These are phyloP conservation scores for Chrysina gloriosa DNA, from an alignment of 2,888 invertebrate species.

Conservation along the genomic window DNA sequence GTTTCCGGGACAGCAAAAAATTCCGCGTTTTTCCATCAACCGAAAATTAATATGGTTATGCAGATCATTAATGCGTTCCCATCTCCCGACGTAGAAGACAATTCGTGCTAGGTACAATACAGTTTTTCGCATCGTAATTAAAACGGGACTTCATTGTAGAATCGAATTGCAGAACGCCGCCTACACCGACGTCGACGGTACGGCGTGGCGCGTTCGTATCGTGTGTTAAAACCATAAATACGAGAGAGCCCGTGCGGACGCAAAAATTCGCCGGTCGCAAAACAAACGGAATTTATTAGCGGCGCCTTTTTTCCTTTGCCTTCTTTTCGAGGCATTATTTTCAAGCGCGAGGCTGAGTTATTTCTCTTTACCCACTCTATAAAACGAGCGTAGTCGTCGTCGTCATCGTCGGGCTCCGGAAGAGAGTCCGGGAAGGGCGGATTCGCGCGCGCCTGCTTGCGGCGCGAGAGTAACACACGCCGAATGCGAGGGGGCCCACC, in stretches of 20 bases:
- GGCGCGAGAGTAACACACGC: slow-evolving; percentile 9
- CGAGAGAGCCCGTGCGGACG: slow-evolving; percentile 19
- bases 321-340: slow-evolving; percentile 26
- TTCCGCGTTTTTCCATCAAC: too few relatives aligned
- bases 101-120: too few relatives aligned
- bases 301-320: slow-evolving; percentile 31
- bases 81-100: too few relatives aligned
- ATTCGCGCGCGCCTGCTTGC: slow-evolving; percentile 8
- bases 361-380: slow-evolving; percentile 31
- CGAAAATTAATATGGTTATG: too few relatives aligned
- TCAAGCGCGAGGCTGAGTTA: slow-evolving; percentile 30
- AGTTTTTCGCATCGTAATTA: slow-evolving; percentile 18
- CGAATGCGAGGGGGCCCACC: slow-evolving; percentile 40
- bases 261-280: slow-evolving; percentile 19
- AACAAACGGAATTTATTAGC: slow-evolving; percentile 37
- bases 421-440: slow-evolving; percentile 11
- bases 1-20: too few relatives aligned
- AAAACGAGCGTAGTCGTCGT: slow-evolving; percentile 19
- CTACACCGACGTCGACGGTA: too few relatives aligned
- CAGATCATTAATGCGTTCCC: too few relatives aligned
- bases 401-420: too few relatives aligned
- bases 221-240: slow-evolving; percentile 21
- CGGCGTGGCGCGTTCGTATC: slow-evolving; percentile 1
- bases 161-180: background rate
- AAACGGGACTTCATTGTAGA: slow-evolving; percentile 12